Conservation (phyloP, 1,140 invertebrate genomes). For the Maconellicoccus hirsutus region DNA sequence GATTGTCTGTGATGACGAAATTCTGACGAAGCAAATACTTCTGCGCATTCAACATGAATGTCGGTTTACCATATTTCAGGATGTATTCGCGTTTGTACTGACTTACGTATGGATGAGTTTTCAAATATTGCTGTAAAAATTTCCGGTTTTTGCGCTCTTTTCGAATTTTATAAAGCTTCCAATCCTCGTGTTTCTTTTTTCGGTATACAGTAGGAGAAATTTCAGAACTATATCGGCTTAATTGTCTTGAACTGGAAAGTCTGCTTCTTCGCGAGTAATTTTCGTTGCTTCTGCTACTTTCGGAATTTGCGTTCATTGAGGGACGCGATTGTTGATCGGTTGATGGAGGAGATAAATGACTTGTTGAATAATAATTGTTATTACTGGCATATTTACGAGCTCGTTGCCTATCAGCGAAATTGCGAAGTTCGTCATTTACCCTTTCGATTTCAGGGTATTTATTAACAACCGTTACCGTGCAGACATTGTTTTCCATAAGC, state of each 20-base stretch:
- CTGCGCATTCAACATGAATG: neutral
- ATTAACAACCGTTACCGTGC: neutral
- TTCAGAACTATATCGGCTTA: neutral
- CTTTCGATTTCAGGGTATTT: neutral
- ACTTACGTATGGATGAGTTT: neutral
- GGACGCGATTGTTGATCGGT: too few relatives aligned
- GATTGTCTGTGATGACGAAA: neutral
- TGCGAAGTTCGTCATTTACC: neutral
- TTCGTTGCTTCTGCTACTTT: too few relatives aligned
- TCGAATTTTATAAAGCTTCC: neutral
- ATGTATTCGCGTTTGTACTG: neutral
- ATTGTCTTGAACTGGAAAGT: too few relatives aligned
- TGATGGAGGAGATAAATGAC: too few relatives aligned
- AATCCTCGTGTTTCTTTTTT: neutral
- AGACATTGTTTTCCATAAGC: neutral
- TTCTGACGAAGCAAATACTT: neutral
- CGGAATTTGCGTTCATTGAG: too few relatives aligned
- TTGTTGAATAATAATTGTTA: too few relatives aligned
- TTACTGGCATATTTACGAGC: neutral
- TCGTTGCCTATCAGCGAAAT: neutral
- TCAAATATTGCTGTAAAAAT: neutral
- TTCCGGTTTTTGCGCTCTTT: neutral
- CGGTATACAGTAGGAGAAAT: neutral
- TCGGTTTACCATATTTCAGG: neutral
- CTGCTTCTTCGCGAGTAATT: too few relatives aligned